Conservation (phyloP, 2,113 vertebrate species). For the Actenoides lindsayi region DNA sequence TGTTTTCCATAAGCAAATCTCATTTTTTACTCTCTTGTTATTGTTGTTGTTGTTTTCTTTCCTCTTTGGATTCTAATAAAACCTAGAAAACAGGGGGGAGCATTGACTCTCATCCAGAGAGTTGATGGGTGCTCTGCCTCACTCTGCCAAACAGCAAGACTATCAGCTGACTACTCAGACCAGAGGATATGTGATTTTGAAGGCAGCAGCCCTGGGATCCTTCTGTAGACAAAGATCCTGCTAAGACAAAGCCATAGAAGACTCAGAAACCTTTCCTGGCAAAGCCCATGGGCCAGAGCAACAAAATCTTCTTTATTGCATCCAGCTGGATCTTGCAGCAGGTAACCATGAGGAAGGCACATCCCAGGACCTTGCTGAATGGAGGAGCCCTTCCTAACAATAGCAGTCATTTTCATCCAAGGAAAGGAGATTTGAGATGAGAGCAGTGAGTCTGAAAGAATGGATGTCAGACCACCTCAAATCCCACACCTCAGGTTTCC, state of each 20-base stretch:
- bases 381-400: neutral
- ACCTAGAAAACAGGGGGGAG: neutral
- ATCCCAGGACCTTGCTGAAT: neutral
- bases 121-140: neutral
- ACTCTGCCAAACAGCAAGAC: neutral
- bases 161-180: rapidly evolving
- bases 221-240: neutral
- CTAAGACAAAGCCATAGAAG: neutral
- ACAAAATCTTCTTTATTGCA: neutral
- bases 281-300: neutral
- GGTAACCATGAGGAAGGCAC: neutral
- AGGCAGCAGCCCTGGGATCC: neutral
- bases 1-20: neutral
- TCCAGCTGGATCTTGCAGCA: neutral
- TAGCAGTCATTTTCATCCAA: neutral
- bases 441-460: neutral
- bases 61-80: neutral
- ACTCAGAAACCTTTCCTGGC: neutral
- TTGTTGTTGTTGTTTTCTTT: neutral
- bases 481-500: neutral
- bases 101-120: neutral
- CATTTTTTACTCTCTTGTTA: neutral
- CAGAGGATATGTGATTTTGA: neutral
- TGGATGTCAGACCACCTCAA: neutral
- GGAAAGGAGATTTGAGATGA: neutral